Evolutionary conservation across 2,797 vertebrate genomes (phyloP).

Genomic region (Rhinella marina): DNA sequence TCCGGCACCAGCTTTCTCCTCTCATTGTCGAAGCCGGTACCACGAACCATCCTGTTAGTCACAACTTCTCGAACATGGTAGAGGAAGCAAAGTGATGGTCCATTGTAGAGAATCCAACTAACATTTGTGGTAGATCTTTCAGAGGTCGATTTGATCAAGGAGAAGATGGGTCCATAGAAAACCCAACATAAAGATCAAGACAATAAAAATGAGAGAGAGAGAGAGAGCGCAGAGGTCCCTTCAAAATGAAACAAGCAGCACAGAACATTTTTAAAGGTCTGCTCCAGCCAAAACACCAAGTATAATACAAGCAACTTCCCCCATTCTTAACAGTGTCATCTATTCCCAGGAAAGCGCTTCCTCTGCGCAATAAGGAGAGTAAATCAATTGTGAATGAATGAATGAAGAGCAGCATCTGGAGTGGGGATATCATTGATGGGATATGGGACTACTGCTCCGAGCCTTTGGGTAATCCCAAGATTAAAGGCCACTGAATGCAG

Average conservation of each 20-base stretch:
- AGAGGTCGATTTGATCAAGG: no score
- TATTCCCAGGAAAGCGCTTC: background rate
- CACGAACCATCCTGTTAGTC: no score
- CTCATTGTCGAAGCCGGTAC: no score
- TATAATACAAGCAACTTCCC: background rate
- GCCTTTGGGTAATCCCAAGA: constrained; percentile 52
- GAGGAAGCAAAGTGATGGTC: no score
- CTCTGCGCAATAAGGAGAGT: constrained; percentile 19
- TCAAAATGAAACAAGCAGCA: background rate
- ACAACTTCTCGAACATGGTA: no score
- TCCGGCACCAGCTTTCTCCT: no score
- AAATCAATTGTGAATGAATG: constrained; percentile 13
- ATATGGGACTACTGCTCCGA: constrained; percentile 31
- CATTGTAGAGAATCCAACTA: no score
- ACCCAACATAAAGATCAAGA: no score
- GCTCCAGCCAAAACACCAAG: background rate
- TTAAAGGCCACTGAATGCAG: constrained; percentile 49
- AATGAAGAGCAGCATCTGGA: constrained; percentile 35
- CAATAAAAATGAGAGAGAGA: background rate
- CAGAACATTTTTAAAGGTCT: background rate
- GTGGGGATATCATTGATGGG: constrained; percentile 30
- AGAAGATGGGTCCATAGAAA: no score
- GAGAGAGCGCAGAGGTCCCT: background rate
- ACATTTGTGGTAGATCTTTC: no score
- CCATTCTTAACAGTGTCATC: background rate